Conservation (phyloP, 35 echinoderm and acorn worm genomes). For the Heliocidaris tuberculata region DNA sequence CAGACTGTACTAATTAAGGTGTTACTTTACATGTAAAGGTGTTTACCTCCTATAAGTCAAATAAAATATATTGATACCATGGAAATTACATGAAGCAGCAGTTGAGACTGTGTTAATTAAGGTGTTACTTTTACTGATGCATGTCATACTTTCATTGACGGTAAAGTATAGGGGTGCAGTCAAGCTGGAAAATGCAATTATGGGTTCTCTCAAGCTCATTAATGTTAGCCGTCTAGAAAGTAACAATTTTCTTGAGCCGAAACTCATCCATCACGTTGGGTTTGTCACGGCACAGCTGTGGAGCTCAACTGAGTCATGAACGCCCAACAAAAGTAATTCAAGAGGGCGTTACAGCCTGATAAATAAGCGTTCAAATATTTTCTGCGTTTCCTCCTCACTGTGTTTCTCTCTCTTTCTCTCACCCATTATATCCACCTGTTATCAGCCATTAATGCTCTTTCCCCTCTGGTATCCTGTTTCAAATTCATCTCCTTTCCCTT, state of each 20-base stretch:
- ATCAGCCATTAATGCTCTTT: too few species aligned
- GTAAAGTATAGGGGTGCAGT: not conserved
- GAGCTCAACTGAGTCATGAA: not conserved
- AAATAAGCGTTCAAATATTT: not conserved
- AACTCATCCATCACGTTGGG: conserved; percentile 9
- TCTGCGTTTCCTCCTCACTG: not conserved
- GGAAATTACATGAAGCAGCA: too few species aligned
- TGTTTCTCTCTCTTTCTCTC: not conserved
- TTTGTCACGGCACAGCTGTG: not conserved
- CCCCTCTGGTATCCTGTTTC: too few species aligned
- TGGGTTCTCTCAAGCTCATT: not conserved
- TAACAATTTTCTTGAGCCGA: not conserved
- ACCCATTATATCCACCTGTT: too few species aligned
- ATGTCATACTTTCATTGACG: too few species aligned
- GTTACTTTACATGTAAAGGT: too few species aligned
- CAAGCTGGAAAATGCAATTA: not conserved
- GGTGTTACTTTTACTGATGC: not conserved
- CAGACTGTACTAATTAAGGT: too few species aligned
- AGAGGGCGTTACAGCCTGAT: not conserved
- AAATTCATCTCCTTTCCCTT: too few species aligned
- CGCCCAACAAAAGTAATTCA: not conserved
- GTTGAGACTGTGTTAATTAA: too few species aligned
- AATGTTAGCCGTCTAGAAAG: not conserved
- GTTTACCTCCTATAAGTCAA: too few species aligned
- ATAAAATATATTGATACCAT: too few species aligned